These are phyloP conservation scores for Criorhina ranunculi DNA, from an alignment of 2,888 invertebrate genomes.

Conservation along the genomic window DNA sequence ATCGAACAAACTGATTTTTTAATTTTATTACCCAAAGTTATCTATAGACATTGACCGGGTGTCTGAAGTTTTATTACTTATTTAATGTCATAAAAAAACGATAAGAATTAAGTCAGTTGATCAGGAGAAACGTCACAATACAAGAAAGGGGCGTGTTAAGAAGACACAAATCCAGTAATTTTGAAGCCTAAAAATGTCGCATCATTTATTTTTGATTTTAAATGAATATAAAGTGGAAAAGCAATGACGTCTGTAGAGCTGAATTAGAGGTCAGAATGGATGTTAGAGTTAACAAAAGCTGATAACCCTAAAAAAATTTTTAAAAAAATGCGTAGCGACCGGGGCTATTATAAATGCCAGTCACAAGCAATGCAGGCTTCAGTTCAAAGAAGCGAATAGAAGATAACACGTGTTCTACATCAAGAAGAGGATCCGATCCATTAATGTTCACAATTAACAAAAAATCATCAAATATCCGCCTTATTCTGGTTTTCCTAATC, in stretches of 20 bases:
- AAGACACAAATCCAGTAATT: background rate
- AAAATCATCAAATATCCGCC: background rate
- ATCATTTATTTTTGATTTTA: background rate
- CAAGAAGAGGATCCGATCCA: no score
- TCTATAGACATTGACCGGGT: conserved; percentile 44
- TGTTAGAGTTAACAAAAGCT: conserved; percentile 12
- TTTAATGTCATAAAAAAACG: background rate
- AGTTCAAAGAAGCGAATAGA: background rate
- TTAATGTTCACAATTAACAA: background rate
- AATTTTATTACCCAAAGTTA: background rate
- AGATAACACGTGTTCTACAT: no score
- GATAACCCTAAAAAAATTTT: conserved; percentile 41
- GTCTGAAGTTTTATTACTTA: conserved; percentile 37
- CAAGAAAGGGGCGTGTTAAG: conserved; percentile 24
- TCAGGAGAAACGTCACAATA: conserved; percentile 22
- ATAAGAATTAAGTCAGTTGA: conserved; percentile 24
- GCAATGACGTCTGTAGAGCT: conserved; percentile 17
- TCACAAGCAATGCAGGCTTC: background rate
- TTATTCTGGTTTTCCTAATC: background rate
- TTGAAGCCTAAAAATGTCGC: background rate
- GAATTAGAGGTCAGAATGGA: conserved; percentile 14
- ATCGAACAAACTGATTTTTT: background rate
- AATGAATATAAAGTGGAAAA: conserved; percentile 6
- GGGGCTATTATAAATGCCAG: background rate
- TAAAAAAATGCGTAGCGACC: conserved; percentile 15